These are phyloP conservation scores for Chrysochloris asiatica DNA, from an alignment of 2,113 vertebrate genomes.

Conservation along the genomic window DNA sequence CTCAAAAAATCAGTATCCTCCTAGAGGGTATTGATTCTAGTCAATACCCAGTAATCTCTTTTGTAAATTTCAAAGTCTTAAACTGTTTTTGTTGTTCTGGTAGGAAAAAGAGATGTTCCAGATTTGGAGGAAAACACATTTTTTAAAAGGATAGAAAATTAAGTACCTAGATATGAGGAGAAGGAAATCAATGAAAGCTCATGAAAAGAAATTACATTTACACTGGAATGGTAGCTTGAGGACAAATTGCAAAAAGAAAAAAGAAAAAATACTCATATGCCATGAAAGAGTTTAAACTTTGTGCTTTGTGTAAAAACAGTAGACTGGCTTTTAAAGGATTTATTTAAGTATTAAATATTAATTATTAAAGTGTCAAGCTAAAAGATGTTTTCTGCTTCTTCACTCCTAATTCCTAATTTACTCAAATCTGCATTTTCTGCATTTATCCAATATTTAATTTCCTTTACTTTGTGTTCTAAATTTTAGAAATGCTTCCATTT, in stretches of 20 bases:
- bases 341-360: too few species aligned
- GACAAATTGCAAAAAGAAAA: background rate
- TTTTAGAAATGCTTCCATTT: background rate
- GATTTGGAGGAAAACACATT: background rate
- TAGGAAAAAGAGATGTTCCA: background rate
- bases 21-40: background rate
- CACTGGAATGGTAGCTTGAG: background rate
- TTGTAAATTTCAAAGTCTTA: background rate
- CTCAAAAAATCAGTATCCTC: background rate
- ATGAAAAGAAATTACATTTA: background rate
- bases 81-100: background rate
- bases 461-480: constrained; percentile 33
- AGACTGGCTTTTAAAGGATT: background rate
- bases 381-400: background rate
- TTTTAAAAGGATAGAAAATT: background rate
- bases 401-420: background rate
- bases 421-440: background rate
- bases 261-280: too few species aligned
- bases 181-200: background rate
- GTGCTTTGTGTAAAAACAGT: background rate
- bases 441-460: background rate
- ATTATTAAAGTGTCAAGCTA: background rate
- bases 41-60: background rate
- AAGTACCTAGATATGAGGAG: background rate
- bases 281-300: background rate